phyloP scores from a whole-genome alignment of 35 echinoderm and acorn worm genomes.

The Ophiothrix spiculata region DNA sequence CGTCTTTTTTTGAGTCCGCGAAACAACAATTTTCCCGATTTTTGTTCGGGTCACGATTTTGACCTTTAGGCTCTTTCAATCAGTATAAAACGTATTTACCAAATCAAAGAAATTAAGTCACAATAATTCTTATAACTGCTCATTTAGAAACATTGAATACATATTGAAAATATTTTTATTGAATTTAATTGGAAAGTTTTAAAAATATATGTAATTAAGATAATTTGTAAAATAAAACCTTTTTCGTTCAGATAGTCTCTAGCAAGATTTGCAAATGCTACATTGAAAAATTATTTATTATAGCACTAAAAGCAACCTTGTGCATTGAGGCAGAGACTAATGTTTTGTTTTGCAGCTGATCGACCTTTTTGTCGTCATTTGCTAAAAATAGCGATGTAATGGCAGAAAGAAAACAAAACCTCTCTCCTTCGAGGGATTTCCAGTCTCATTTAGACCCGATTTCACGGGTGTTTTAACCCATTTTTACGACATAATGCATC shows the following conservation, averaged over 20 bases:
- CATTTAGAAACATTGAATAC: neutral
- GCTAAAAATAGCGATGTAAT: neutral
- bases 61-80: constrained; percentile 2
- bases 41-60: neutral
- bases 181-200: neutral
- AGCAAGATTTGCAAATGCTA: neutral
- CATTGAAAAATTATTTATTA: neutral
- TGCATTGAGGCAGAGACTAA: neutral
- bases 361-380: constrained; percentile 10
- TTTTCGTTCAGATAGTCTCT: neutral
- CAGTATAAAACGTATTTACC: neutral
- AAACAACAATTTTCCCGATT: neutral
- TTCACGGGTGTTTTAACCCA: neutral
- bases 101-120: neutral
- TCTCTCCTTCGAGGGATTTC: neutral
- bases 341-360: constrained; percentile 1
- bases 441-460: neutral
- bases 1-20: neutral
- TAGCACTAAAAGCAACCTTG: neutral
- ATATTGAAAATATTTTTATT: neutral
- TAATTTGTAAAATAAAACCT: neutral
- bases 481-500: constrained; percentile 10
- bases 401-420: neutral
- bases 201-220: neutral
- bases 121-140: neutral